Conservation (phyloP, 1,140 invertebrate species). For the Glossosoma conforme region DNA sequence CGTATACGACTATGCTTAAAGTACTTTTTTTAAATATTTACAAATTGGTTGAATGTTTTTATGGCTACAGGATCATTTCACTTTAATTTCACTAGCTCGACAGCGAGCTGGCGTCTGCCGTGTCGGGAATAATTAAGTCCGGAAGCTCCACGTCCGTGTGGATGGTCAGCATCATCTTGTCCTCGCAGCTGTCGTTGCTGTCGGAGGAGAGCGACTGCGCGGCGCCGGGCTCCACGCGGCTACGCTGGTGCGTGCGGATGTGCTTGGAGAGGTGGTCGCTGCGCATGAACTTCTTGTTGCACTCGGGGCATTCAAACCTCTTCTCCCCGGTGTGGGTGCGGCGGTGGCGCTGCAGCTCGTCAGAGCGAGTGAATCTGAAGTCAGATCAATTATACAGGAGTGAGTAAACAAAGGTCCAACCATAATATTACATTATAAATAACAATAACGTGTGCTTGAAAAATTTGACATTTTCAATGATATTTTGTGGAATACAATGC, state of each 20-base stretch:
- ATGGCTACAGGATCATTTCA: no score
- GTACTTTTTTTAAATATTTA: no score
- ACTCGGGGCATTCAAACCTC: slow-evolving; percentile 75
- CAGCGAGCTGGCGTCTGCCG: slow-evolving; percentile 14
- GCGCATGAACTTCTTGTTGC: slow-evolving; percentile 82
- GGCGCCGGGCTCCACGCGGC: slow-evolving; percentile 53
- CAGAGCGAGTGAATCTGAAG: slow-evolving; percentile 89
- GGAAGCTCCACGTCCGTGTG: slow-evolving; percentile 37
- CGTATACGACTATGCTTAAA: no score
- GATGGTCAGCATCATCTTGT: slow-evolving; percentile 49
- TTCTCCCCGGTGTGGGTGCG: slow-evolving; percentile 90
- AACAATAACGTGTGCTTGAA: no score
- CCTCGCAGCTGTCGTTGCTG: slow-evolving; percentile 47
- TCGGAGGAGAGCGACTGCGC: slow-evolving; percentile 47
- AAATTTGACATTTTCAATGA: no score
- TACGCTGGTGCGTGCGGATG: slow-evolving; percentile 79
- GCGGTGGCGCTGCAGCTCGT: slow-evolving; percentile 88
- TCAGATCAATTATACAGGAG: background rate
- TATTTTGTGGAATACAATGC: no score
- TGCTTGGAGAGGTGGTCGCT: slow-evolving; percentile 86
- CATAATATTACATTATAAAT: background rate
- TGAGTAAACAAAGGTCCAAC: background rate
- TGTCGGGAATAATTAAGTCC: slow-evolving; percentile 31
- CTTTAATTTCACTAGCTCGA: slow-evolving; percentile 20
- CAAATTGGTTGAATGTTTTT: no score